Percentiles rank a stretch among this genome's conserved stretches.
Evolutionary conservation across 2,113 vertebrate species (phyloP).

Genomic region (Phylloscopus trochiloides): DNA sequence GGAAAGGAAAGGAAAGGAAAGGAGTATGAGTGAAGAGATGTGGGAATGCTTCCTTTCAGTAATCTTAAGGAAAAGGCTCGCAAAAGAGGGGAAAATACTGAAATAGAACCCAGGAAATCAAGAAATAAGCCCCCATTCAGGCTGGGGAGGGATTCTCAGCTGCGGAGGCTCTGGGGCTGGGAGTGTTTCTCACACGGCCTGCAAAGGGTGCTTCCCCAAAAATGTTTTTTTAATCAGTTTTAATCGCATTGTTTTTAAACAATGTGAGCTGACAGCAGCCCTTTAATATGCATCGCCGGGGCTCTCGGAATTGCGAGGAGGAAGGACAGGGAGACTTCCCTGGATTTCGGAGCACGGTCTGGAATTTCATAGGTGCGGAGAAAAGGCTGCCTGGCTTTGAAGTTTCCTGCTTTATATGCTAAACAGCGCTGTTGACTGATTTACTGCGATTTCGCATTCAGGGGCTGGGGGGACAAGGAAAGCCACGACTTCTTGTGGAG

Average conservation of each 20-base stretch:
- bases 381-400: not conserved
- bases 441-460: constrained; percentile 25
- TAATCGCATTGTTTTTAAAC: not conserved
- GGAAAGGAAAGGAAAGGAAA: not conserved
- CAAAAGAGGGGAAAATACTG: not conserved
- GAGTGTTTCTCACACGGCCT: not conserved
- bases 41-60: not conserved
- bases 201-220: not conserved
- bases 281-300: constrained; percentile 14
- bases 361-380: constrained; percentile 50
- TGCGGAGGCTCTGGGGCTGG: not conserved
- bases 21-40: not conserved
- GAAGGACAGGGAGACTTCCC: not conserved
- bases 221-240: constrained; percentile 33
- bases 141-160: not conserved
- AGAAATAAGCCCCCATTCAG: not conserved
- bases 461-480: not conserved
- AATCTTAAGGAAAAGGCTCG: not conserved
- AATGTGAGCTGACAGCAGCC: constrained; percentile 14
- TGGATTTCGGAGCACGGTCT: not conserved
- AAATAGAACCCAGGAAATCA: not conserved
- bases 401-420: constrained; percentile 27
- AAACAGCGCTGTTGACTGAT: constrained; percentile 48
- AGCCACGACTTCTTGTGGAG: constrained; percentile 21
- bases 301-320: not conserved